phyloP scores from a whole-genome alignment of 2,113 vertebrate genomes.

The Microcebus ravelobensis region DNA sequence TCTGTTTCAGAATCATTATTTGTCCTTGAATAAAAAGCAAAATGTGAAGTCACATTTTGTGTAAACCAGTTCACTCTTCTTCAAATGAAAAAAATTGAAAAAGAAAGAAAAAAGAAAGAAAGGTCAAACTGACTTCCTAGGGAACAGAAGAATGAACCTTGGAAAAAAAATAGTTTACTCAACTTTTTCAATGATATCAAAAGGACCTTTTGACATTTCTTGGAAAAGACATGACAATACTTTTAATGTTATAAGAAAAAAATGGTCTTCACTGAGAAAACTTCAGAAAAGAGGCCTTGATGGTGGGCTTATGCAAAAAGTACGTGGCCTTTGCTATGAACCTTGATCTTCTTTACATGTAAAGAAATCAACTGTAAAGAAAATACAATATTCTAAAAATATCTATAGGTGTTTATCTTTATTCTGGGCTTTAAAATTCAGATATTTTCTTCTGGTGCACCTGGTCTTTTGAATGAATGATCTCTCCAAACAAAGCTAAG shows the following conservation, averaged over 20 bases:
- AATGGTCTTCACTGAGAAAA: constrained; percentile 38
- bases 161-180: constrained; percentile 68
- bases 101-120: constrained; percentile 67
- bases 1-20: constrained; percentile 66
- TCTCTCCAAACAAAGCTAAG: constrained; percentile 36
- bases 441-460: background rate
- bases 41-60: constrained; percentile 70
- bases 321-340: constrained; percentile 19
- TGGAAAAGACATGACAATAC: constrained; percentile 51
- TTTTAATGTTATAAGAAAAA: constrained; percentile 35
- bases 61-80: constrained; percentile 60
- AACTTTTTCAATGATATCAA: constrained; percentile 68
- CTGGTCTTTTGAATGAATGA: constrained; percentile 21
- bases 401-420: constrained; percentile 9
- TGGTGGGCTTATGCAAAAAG: constrained; percentile 54
- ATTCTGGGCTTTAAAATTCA: constrained; percentile 30
- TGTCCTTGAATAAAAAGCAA: constrained; percentile 69
- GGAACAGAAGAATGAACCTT: constrained; percentile 64
- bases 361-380: background rate
- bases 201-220: constrained; percentile 66
- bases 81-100: constrained; percentile 73
- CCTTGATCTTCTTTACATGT: constrained; percentile 42
- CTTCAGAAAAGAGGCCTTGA: constrained; percentile 50
- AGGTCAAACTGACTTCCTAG: constrained; percentile 73
- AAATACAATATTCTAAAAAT: constrained; percentile 59